These are phyloP conservation scores for Columba janthina DNA, from an alignment of 2,113 vertebrate species.

Conservation along the genomic window DNA sequence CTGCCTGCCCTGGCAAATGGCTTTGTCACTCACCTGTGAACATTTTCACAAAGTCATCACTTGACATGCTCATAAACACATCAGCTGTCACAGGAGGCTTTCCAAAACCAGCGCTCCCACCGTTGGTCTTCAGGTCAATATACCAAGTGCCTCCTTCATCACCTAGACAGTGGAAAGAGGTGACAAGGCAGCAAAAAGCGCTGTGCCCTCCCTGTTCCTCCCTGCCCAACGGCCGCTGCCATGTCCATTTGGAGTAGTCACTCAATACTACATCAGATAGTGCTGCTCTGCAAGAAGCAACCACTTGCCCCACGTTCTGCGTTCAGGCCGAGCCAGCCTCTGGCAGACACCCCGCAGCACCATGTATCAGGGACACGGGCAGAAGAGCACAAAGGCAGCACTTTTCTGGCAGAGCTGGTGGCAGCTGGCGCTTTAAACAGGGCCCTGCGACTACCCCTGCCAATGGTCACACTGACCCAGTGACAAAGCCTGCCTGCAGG, in stretches of 20 bases:
- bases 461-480: rapidly evolving
- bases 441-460: rapidly evolving
- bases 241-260: rapidly evolving
- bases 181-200: background rate
- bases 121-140: conserved; percentile 87
- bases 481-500: background rate
- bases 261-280: rapidly evolving
- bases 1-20: rapidly evolving
- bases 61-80: conserved; percentile 90
- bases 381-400: background rate
- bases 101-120: conserved; percentile 80
- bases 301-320: rapidly evolving
- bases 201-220: rapidly evolving
- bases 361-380: rapidly evolving
- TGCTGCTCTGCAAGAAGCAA: rapidly evolving
- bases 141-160: conserved; percentile 88
- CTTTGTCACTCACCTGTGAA: conserved; percentile 82
- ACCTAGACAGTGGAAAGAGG: conserved; percentile 62
- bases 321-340: background rate
- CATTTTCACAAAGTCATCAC: conserved; percentile 90
- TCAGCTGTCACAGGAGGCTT: conserved; percentile 79
- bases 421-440: rapidly evolving
- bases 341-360: rapidly evolving
- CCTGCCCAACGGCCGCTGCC: rapidly evolving
- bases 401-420: rapidly evolving